Evolutionary conservation across 1,140 invertebrate genomes (phyloP), one percentile per base, ranked within the genome.

Genomic region (Nautilus pompilius): DNA sequence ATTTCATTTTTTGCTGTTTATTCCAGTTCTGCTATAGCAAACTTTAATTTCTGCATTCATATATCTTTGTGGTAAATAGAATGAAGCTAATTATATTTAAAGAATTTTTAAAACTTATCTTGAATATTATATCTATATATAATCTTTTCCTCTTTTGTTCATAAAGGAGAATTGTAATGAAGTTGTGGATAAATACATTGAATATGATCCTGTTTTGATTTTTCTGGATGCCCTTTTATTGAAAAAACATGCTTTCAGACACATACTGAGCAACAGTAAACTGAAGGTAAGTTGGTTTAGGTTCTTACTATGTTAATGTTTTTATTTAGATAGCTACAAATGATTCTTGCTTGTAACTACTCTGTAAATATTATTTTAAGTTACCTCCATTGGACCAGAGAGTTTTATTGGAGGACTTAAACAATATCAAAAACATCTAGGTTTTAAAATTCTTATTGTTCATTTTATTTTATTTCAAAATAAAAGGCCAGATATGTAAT

Each of bases 111-210:
- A n/a, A n/a, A n/a, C n/a, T n/a, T n/a, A n/a, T n/a, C n/a, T n/a
- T n/a, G n/a, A 28, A 29, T 10, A 53, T 36, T 17, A 41, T 46
- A 45, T 26, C 8, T 17, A 36, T 15, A n/a, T 36, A 28, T 63
- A 58, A 33, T 10, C 24, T 34, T 28, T 54, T 22, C 58, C 26
- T 24, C 24, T 32, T 60, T 60, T 62, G 57, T 70, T 74, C 62
- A 86, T 88, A 75, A 76, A 93, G 91, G 85, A 85, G 26, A 83
- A 85, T 58, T 95, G 93, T 73, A 86, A 87, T 15, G 80, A 87
- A 62, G 77, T 90, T 26, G 90, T 91, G 17, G 93, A 95, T 73
- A 93, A 93, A 77, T 95, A 95, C 70, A 89, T 94, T 60, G 93
- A 95, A 81, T 93, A 91, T 82, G 93, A 95, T 76, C 85, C 88